These are phyloP conservation scores for Pentalonia nigronervosa DNA, from an alignment of 1,140 invertebrate genomes.

Conservation along the genomic window DNA sequence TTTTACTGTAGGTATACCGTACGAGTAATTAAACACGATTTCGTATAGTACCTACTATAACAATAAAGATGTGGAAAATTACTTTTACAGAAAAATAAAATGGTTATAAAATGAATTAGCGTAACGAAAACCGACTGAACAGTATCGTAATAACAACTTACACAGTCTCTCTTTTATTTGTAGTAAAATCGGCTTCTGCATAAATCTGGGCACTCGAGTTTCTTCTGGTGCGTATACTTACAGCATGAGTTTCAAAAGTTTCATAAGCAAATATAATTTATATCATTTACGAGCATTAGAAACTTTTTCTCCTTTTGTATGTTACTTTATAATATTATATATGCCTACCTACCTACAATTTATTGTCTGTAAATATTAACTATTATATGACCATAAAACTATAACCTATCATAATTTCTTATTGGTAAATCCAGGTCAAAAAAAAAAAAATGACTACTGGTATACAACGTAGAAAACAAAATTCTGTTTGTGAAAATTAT, in stretches of 20 bases:
- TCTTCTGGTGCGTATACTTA: background rate
- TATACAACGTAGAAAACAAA: background rate
- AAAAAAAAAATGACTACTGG: background rate
- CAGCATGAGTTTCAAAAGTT: background rate
- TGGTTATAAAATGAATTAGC: background rate
- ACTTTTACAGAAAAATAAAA: background rate
- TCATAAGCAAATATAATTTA: conserved; percentile 16
- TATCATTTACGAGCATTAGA: background rate
- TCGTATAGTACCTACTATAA: background rate
- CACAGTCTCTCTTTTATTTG: background rate
- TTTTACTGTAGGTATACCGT: too few relatives aligned
- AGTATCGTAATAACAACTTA: background rate
- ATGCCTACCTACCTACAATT: background rate
- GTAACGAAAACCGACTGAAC: background rate
- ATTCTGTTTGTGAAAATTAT: background rate
- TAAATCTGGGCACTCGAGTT: background rate
- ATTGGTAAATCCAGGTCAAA: background rate
- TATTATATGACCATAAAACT: background rate
- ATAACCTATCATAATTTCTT: background rate
- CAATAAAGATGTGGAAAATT: background rate
- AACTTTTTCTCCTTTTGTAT: background rate
- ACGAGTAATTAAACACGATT: background rate
- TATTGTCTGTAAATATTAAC: background rate
- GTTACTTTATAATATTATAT: background rate
- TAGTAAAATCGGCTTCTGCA: background rate